Evolutionary conservation across 2,888 invertebrate species (phyloP), one percentile per base, ranked within the genome.

Genomic region (Stenodema calcarata): DNA sequence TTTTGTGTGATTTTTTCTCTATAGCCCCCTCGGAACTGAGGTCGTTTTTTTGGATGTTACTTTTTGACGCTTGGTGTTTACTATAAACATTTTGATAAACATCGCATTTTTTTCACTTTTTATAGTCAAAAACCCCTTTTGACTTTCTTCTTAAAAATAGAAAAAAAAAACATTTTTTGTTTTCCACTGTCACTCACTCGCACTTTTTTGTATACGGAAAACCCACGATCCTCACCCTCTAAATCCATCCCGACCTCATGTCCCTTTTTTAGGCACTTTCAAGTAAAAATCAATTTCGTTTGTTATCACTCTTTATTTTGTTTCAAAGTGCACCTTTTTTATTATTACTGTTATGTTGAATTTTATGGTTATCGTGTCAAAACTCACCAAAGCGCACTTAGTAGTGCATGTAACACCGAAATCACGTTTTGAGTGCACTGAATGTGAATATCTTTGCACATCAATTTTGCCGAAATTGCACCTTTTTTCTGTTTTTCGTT

Each of bases 381-480:
- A 87, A 86, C 87, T 88, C 88, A 88, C 88, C 88, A 87, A 89
- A 87, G 80, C 83, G 88, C 88, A 88, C 89, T 89, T 88, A 87
- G 88, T 88, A 89, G 89, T 89, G 89, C 89, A 89, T 89, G 89
- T 87, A 85, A 87, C 88, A 87, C 87, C 76, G 83, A 83, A 82
- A 70, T 87, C 88, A 88, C 88, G 88, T 88, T 87, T 88, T 85
- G 85, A 87, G 88, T 87, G 88, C 88, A 88, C 88, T 88, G 87
- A 86, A 86, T 86, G 76, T 86, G 85, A 78, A 87, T 87, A 87
- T 87, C 86, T 86, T 76, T 62, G 86, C 88, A 88, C 88, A 88
- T 80, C 78, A 78, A 78, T 86, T 86, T 86, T 78, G 78, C 86
- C 76, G 41, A 86, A 54, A 86, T 54, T 85, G 86, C 88, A 83